Evolutionary conservation across 2,113 vertebrate species (phyloP), one percentile per base, ranked within the genome.

Genomic region (Saguinus imperator): DNA sequence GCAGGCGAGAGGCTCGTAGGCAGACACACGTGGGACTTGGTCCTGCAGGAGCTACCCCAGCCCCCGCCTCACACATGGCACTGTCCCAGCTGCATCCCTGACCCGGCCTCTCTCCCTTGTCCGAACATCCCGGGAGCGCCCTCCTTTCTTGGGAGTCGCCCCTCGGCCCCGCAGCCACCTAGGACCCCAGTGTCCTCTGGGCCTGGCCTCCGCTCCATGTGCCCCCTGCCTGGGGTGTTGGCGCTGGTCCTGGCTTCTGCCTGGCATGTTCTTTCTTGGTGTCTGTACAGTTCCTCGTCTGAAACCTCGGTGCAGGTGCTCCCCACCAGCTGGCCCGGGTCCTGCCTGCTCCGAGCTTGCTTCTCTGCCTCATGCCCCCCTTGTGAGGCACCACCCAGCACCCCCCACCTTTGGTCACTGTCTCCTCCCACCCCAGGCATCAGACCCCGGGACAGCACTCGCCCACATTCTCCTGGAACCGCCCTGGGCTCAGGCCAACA

Each of bases 291-390:
- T 35, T 21, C 35, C 12, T 5, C 0, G 8, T 10, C 9, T 8
- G 1, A 17, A 18, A 21, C 32, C n/a, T 57, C 29, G 13, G 13
- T 1, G 10, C 8, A 0, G 20, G 32, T 0, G 0, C 21, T 91
- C 61, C 23, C 8, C 76, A 29, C 86, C 50, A 7, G n/a, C n/a
- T 1, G 32, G 9, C 68, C 37, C 2, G 4, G 29, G n/a, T 27
- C 8, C 48, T 10, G 12, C 52, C 29, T n/a, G 55, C 29, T 76
- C 37, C 0, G 3, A 3, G 12, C 29, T 2, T 40, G 2, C 5
- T 17, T 35, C 81, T 25, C 32, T 57, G n/a, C 40, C 48, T n/a
- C 3, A 9, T 21, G 21, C 64, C 4, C 16, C 29, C 4, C 8
- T 16, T 17, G 29, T 20, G 76, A 50, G 29, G 45, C 25, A 48